These are phyloP conservation scores for Panthera leo DNA, from an alignment of 2,113 vertebrate genomes.

Conservation along the genomic window DNA sequence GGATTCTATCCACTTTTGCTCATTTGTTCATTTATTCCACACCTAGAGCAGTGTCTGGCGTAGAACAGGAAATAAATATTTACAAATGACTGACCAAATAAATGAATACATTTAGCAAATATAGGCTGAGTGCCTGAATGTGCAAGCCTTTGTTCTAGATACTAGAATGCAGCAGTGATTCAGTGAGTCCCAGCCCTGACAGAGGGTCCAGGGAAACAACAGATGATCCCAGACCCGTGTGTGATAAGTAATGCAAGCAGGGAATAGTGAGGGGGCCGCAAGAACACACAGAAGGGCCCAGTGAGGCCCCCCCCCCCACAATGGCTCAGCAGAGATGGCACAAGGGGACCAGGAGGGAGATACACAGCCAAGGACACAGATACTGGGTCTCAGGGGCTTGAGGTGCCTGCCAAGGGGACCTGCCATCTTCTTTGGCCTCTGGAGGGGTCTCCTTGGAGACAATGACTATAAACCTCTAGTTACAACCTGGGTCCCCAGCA, in stretches of 20 bases:
- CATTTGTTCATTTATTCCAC: conserved; percentile 20
- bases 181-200: neutral
- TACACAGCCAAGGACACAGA: neutral
- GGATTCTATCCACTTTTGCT: neutral
- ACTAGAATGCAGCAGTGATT: neutral
- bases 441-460: neutral
- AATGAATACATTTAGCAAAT: neutral
- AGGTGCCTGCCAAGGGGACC: neutral
- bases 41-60: conserved; percentile 46
- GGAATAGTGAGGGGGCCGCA: fast-evolving
- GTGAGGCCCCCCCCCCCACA: fast-evolving
- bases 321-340: fast-evolving
- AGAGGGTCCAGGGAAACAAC: neutral
- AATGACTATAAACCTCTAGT: neutral
- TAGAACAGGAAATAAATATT: neutral
- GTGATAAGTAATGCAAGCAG: neutral
- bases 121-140: neutral
- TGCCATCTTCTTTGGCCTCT: neutral
- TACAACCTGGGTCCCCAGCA: neutral
- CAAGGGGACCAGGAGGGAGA: fast-evolving
- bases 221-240: neutral
- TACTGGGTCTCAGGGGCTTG: neutral
- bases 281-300: neutral
- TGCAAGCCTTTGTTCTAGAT: neutral
- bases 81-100: neutral